Percentiles rank a stretch among this genome's conserved stretches.
Conservation (phyloP, 1,140 invertebrate genomes). For the Bombus picipes region DNA sequence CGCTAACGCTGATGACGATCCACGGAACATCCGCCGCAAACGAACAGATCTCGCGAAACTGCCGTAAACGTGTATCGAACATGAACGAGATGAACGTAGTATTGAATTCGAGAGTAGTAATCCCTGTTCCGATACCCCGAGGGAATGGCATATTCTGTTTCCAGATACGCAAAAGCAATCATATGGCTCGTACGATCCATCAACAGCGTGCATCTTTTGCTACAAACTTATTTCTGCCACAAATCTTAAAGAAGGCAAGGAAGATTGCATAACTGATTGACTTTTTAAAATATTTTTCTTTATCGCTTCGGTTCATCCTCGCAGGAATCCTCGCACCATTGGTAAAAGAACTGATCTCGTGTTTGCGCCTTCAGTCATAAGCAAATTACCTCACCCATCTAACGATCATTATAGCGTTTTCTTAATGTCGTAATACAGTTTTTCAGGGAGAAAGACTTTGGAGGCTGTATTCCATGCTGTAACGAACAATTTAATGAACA, state of each 20-base stretch:
- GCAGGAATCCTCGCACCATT: neutral
- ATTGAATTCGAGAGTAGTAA: constrained; percentile 19
- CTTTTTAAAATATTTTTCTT: neutral
- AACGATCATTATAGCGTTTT: neutral
- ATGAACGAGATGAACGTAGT: neutral
- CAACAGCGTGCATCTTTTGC: neutral
- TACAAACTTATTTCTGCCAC: constrained; percentile 9
- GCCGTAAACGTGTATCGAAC: neutral
- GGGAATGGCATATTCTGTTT: constrained; percentile 27
- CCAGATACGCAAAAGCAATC: constrained; percentile 29
- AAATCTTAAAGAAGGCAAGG: neutral
- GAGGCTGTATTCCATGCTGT: too few relatives aligned
- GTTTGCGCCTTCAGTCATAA: too few relatives aligned
- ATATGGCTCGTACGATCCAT: constrained; percentile 20
- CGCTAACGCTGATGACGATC: neutral
- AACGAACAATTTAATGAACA: too few relatives aligned
- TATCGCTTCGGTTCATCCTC: neutral
- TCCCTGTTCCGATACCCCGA: constrained; percentile 10
- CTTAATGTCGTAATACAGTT: neutral
- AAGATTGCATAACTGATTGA: neutral
- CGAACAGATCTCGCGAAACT: neutral
- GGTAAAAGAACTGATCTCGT: neutral
- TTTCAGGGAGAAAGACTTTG: neutral
- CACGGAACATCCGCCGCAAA: too few relatives aligned
- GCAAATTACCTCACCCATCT: neutral